Percentiles rank a stretch among this genome's conserved stretches.
Evolutionary conservation across 2,797 vertebrate genomes (phyloP).

Genomic region (Anguilla pacifica): DNA sequence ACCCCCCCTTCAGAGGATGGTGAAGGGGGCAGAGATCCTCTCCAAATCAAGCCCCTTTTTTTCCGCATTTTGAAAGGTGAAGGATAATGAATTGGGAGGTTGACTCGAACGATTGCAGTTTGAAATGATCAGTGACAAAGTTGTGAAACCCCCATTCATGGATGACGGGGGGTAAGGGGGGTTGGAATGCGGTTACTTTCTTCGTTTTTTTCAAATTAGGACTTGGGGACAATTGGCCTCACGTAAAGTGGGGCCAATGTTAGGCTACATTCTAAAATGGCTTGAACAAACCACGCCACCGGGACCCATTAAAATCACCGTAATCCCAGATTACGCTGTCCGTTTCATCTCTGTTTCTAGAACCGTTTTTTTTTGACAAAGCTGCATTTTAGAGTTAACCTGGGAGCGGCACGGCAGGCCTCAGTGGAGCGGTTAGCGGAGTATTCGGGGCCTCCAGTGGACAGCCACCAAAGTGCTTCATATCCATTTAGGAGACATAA

Average conservation of each 20-base stretch:
- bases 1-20: not conserved
- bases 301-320: not conserved
- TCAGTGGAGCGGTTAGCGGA: conserved; percentile 28
- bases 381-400: not conserved
- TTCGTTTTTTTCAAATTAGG: not conserved
- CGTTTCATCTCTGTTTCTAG: not conserved
- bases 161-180: not conserved
- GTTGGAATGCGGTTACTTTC: not conserved
- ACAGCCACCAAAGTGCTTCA: conserved; percentile 4
- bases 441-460: conserved; percentile 38
- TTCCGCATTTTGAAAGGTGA: not conserved
- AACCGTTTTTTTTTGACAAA: not conserved
- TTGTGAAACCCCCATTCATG: not conserved
- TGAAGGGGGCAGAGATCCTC: not conserved
- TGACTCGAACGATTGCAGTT: not conserved
- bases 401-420: not conserved
- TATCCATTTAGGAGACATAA: not conserved
- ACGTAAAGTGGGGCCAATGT: too few species aligned
- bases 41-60: not conserved
- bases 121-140: not conserved
- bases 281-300: not conserved
- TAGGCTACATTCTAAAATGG: not conserved
- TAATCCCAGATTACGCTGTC: conserved; percentile 20
- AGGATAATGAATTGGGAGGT: not conserved
- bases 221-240: not conserved